Conservation (phyloP, 1,140 invertebrate species). For the Proctacanthus coquilletti region DNA sequence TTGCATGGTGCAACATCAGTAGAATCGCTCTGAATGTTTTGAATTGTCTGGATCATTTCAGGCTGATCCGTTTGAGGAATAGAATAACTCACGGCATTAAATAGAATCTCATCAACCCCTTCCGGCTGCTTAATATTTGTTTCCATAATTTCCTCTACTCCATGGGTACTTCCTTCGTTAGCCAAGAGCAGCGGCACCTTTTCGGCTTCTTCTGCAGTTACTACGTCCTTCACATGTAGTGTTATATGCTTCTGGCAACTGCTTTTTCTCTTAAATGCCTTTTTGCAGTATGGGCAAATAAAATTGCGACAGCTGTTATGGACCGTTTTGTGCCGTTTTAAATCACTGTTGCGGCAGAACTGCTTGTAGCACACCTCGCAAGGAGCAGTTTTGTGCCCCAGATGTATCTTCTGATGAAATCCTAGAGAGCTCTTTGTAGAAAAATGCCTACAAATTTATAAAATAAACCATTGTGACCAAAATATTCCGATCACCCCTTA, state of each 20-base stretch:
- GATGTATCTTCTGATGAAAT: conserved; percentile 3
- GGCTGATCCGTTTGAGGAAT: conserved; percentile 1
- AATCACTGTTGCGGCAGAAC: background rate
- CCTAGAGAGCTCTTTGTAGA: conserved; percentile 1
- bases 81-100: background rate
- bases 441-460: conserved; percentile 2
- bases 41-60: no score
- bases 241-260: conserved; percentile 7
- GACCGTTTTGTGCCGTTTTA: background rate
- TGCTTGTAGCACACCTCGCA: background rate
- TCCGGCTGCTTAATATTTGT: background rate
- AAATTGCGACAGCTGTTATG: background rate
- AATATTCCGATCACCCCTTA: background rate
- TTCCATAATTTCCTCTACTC: background rate
- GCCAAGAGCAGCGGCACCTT: background rate
- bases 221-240: conserved; percentile 7
- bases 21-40: no score
- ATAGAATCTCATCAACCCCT: background rate
- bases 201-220: background rate
- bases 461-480: background rate
- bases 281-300: conserved; percentile 8
- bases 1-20: no score
- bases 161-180: background rate
- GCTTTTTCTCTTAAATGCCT: conserved; percentile 5
- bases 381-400: background rate